Percentiles rank a stretch among this genome's conserved stretches.
phyloP scores from a whole-genome alignment of 1,140 invertebrate species.

The Gonioctena quinquepunctata region DNA sequence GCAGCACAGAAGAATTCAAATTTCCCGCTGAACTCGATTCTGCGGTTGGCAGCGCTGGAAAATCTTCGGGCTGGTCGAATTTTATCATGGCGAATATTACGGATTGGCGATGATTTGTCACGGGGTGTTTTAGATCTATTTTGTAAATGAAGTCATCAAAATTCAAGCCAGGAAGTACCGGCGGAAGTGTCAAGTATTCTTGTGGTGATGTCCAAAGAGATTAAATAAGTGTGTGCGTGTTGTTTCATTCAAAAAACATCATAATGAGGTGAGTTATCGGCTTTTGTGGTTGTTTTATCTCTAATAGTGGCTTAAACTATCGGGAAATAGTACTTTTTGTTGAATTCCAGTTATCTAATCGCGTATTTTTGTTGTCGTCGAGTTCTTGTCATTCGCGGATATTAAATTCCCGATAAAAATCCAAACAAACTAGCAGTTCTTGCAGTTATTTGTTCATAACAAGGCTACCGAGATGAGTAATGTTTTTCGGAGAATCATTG shows the following conservation, averaged over 20 bases:
- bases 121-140: constrained; percentile 18
- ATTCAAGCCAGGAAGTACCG: constrained; percentile 22
- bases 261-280: constrained; percentile 38
- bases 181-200: constrained; percentile 25
- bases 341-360: too few species aligned
- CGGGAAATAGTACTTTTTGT: too few species aligned
- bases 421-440: constrained; percentile 4
- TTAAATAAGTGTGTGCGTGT: constrained; percentile 24
- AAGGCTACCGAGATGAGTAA: constrained; percentile 3
- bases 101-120: constrained; percentile 26
- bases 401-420: constrained; percentile 14
- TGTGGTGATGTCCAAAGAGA: constrained; percentile 31
- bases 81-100: constrained; percentile 35
- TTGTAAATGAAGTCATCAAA: constrained; percentile 36
- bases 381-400: too few species aligned
- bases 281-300: constrained; percentile 22
- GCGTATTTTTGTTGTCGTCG: too few species aligned
- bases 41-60: neutral
- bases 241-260: constrained; percentile 39
- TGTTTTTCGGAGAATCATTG: constrained; percentile 20
- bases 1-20: constrained; percentile 25
- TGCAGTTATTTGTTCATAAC: constrained; percentile 18
- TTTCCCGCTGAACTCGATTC: constrained; percentile 8
- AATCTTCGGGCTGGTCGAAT: constrained; percentile 35
- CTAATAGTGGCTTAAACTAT: too few species aligned